A percentile compares a stretch with the other conserved stretches of the same genome.
phyloP scores from a whole-genome alignment of 37 sponge, comb jelly and placozoan species.

The Amphimedon queenslandica region DNA sequence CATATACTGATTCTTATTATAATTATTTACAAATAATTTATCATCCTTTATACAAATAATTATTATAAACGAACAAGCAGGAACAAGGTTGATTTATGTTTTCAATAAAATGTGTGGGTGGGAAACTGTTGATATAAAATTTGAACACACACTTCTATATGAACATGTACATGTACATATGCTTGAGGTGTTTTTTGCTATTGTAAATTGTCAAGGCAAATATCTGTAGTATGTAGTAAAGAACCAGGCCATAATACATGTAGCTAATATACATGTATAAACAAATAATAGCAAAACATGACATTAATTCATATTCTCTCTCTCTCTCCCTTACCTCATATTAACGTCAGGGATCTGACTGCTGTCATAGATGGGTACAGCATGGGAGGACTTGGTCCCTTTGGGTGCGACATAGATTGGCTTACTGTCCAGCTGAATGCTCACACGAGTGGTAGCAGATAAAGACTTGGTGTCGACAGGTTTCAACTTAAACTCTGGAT shows the following conservation, averaged over 20 bases:
- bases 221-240: neutral
- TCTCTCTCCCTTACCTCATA: conserved; percentile 40
- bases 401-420: conserved; percentile 5
- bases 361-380: conserved; percentile 37
- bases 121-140: too few species aligned
- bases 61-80: too few species aligned
- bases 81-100: too few species aligned
- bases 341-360: conserved; percentile 43
- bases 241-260: neutral
- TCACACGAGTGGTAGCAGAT: neutral
- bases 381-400: neutral
- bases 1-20: too few species aligned
- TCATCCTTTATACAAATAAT: too few species aligned
- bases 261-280: neutral
- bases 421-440: neutral
- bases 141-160: neutral
- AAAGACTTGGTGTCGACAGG: neutral
- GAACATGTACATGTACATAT: neutral
- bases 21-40: too few species aligned
- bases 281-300: too few species aligned
- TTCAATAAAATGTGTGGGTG: too few species aligned
- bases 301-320: too few species aligned
- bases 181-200: neutral
- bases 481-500: neutral
- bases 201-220: neutral